Conservation (phyloP, 1,140 invertebrate species). For the Rhysida immarginata region DNA sequence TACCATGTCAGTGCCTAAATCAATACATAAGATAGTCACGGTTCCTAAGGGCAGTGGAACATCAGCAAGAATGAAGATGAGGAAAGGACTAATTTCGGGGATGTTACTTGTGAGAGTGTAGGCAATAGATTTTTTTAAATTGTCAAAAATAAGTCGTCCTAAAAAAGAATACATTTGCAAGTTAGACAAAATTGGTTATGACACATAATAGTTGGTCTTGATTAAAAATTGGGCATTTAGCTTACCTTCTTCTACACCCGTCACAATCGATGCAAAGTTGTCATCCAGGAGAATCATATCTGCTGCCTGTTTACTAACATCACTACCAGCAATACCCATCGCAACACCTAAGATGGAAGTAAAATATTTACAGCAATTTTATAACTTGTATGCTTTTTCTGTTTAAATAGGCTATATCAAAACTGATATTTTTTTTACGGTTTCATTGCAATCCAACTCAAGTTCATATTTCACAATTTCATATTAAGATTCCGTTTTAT, state of each 20-base stretch:
- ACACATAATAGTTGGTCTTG: no score
- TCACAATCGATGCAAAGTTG: conserved; percentile 99
- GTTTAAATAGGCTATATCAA: no score
- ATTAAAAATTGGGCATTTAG: no score
- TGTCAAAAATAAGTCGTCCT: conserved; percentile 93
- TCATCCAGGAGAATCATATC: conserved; percentile 99
- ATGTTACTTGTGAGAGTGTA: conserved; percentile 99
- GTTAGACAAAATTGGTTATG: neutral
- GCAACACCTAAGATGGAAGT: conserved; percentile 52
- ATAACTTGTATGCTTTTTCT: no score
- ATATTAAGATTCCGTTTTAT: no score
- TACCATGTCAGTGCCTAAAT: conserved; percentile 97
- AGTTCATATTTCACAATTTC: no score
- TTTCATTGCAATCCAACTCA: no score
- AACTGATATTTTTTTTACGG: no score
- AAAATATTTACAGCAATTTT: no score
- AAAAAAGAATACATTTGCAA: conserved; percentile 3
- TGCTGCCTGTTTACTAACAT: conserved; percentile 98
- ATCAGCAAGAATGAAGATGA: conserved; percentile 92
- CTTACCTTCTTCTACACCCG: conserved; percentile 86
- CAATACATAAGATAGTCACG: conserved; percentile 98
- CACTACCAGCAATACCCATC: conserved; percentile 96
- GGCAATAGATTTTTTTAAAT: conserved; percentile 98
- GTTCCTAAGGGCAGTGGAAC: conserved; percentile 95
- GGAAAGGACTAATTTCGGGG: conserved; percentile 97